A percentile compares a stretch with the other conserved stretches of the same genome.
Evolutionary conservation across 2,113 vertebrate species (phyloP).

Genomic region (Deroptyus accipitrinus): DNA sequence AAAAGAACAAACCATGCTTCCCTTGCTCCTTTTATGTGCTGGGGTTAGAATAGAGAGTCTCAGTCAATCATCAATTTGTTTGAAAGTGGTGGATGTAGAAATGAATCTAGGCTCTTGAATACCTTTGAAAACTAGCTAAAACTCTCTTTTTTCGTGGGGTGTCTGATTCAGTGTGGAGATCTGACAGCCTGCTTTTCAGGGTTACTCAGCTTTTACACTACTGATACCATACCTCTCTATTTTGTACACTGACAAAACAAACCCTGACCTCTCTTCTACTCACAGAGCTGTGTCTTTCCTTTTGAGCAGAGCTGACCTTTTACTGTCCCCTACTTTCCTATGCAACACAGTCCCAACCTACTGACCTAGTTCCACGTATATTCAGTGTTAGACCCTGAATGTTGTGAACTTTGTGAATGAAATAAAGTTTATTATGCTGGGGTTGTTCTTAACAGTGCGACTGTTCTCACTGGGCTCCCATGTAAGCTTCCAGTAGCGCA

Average conservation of each 20-base stretch:
- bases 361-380: fast-evolving
- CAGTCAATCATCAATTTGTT: neutral
- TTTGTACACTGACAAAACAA: neutral
- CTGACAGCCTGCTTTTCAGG: neutral
- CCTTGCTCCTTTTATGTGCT: neutral
- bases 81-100: neutral
- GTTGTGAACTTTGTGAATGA: neutral
- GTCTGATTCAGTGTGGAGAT: neutral
- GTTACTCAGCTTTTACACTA: neutral
- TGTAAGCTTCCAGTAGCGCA: neutral
- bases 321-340: fast-evolving
- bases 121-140: neutral
- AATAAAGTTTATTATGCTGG: neutral
- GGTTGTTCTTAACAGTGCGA: neutral
- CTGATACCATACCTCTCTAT: neutral
- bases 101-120: neutral
- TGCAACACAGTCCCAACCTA: neutral
- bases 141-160: neutral
- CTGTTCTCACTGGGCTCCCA: neutral
- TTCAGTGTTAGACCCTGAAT: neutral
- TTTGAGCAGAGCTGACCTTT: neutral
- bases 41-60: neutral
- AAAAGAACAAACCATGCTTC: neutral
- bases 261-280: neutral
- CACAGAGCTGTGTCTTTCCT: neutral